Evolutionary conservation across 2,888 invertebrate species (phyloP), one percentile per base, ranked within the genome.

Genomic region (Drosophila paramelanica): DNA sequence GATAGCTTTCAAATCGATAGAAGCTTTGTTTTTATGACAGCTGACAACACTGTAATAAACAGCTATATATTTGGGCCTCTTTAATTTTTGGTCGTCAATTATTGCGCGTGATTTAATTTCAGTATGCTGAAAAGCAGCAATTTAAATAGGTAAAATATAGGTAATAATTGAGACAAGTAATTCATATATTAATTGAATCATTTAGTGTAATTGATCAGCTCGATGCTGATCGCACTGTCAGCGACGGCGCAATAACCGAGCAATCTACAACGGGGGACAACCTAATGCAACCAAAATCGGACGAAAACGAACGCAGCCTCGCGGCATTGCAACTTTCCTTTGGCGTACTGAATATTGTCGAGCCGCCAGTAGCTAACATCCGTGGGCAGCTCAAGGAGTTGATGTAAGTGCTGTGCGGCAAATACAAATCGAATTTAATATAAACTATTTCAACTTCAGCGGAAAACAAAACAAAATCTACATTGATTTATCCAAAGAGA

Each of bases 401-500:
- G 46, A 90, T 91, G 92, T 92, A 38, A 59, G 43, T 55, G 17
- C 10, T 49, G 11, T 23, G 17, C 36, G 11, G 10, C 2, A 5
- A 33, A 11, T 11, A 11, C 4, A 8, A 6, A 31, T 33, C 14
- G 42, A 20, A 41, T 23, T 31, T 42, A n/a, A 31, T 7, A 10
- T 23, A 13, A 5, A 3, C 11, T 6, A 27, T 13, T 46, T 43
- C 13, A 17, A 25, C 64, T 73, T 1, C 55, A 92, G 92, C 52
- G 89, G 89, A 3, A 92, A 91, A 36, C 92, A 92, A 64, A 92
- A 92, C 53, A 92, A 90, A 79, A 90, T 92, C 45, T 91, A 91
- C 68, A 89, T 92, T 57, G 92, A 92, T 68, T 66, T 92, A 33
- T 91, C 91, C 31, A 83, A 88, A 10, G 92, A 92, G 58, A 92